phyloP scores from a whole-genome alignment of 1,140 invertebrate genomes.

The Penaeus indicus region DNA sequence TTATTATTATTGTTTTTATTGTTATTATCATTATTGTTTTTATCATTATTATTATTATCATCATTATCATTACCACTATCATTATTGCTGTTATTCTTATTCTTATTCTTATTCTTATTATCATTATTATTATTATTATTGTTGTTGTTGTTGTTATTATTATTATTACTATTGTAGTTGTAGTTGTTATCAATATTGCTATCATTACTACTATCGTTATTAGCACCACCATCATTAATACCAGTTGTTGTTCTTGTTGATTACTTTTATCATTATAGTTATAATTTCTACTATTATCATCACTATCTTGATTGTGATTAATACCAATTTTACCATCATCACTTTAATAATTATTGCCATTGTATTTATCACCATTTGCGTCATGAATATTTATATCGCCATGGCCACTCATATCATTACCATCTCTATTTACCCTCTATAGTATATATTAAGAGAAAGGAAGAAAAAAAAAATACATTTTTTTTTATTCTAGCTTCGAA shows the following conservation, averaged over 20 bases:
- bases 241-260: constrained; percentile 1
- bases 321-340: too few species aligned
- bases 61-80: not conserved
- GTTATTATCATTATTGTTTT: not conserved
- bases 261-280: too few species aligned
- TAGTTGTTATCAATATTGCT: not conserved
- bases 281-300: too few species aligned
- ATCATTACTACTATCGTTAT: constrained; percentile 8
- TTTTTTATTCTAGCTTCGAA: too few species aligned
- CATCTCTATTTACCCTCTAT: too few species aligned
- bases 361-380: too few species aligned
- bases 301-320: too few species aligned
- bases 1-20: constrained; percentile 4
- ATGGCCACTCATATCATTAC: too few species aligned
- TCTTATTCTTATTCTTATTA: constrained; percentile 1
- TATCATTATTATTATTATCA: constrained; percentile 5
- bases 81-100: constrained; percentile 2
- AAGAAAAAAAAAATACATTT: too few species aligned
- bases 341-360: too few species aligned
- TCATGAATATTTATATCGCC: too few species aligned
- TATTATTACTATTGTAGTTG: constrained; percentile 3
- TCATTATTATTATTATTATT: constrained; percentile 19
- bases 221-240: not conserved
- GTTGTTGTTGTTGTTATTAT: not conserved
- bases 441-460: too few species aligned